Evolutionary conservation across 1,140 invertebrate genomes (phyloP).

Genomic region (Pentalonia nigronervosa): DNA sequence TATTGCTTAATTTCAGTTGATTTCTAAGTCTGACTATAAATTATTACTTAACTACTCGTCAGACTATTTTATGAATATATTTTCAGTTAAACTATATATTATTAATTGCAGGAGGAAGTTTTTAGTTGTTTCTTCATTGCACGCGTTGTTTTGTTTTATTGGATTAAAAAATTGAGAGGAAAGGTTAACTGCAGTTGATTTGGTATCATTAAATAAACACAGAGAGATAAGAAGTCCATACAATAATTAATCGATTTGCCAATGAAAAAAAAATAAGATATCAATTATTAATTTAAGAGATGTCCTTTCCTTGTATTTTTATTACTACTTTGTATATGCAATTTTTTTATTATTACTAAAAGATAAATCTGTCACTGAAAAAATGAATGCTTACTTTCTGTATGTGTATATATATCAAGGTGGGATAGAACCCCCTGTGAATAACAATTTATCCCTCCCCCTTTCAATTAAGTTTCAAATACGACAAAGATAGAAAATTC

Average conservation of each 20-base stretch:
- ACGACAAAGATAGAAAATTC: background rate
- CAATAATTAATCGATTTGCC: background rate
- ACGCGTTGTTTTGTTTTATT: background rate
- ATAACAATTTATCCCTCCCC: background rate
- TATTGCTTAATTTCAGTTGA: too few species aligned
- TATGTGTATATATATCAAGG: too few species aligned
- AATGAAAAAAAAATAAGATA: background rate
- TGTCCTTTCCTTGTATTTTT: background rate
- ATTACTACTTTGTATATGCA: background rate
- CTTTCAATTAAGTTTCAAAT: background rate
- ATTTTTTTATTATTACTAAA: background rate
- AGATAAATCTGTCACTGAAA: background rate
- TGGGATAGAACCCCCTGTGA: background rate
- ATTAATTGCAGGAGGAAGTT: too few species aligned
- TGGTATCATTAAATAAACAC: background rate
- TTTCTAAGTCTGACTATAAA: too few species aligned
- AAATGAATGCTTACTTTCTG: background rate
- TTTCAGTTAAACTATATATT: too few species aligned
- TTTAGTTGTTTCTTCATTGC: too few species aligned
- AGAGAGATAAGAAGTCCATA: background rate
- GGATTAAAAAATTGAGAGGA: background rate
- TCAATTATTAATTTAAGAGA: background rate
- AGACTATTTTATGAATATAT: too few species aligned
- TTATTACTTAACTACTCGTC: too few species aligned
- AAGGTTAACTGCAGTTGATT: background rate